Evolutionary conservation across 2,888 invertebrate species (phyloP).

Genomic region (Subacronicta megacephala): DNA sequence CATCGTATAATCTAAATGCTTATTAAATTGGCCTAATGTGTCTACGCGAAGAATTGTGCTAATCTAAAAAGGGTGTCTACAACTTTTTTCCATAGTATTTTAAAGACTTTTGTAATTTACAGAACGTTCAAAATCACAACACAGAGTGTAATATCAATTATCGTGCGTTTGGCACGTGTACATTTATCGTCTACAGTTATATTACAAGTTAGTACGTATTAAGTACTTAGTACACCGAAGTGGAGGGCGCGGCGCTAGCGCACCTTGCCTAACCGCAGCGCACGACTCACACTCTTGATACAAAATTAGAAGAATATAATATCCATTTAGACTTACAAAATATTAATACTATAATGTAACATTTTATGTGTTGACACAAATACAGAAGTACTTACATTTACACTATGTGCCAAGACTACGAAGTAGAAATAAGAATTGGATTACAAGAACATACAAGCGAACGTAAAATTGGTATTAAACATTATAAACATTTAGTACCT

Average conservation of each 20-base stretch:
- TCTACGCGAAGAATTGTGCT: conserved; percentile 89
- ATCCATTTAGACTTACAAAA: conserved; percentile 87
- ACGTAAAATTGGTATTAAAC: conserved; percentile 52
- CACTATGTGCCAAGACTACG: conserved; percentile 71
- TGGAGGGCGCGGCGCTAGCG: conserved; percentile 45
- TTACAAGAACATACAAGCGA: conserved; percentile 58
- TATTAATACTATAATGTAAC: conserved; percentile 84
- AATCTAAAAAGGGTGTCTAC: conserved; percentile 88
- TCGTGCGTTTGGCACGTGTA: conserved; percentile 85
- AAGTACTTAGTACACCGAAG: conserved; percentile 66
- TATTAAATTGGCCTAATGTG: conserved; percentile 84
- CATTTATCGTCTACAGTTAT: conserved; percentile 78
- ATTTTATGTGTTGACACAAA: conserved; percentile 81
- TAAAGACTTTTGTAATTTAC: conserved; percentile 87
- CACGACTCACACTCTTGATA: conserved; percentile 76
- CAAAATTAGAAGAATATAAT: conserved; percentile 90
- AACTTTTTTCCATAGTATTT: conserved; percentile 79
- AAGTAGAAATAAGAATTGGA: conserved; percentile 54
- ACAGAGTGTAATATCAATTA: conserved; percentile 90
- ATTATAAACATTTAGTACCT: conserved; percentile 53
- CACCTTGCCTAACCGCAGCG: conserved; percentile 38
- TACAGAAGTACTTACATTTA: conserved; percentile 78
- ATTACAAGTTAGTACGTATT: conserved; percentile 80
- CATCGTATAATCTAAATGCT: conserved; percentile 85
- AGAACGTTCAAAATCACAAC: conserved; percentile 90